Evolutionary conservation across 2,888 invertebrate genomes (phyloP).

Genomic region (Melipona bicolor): DNA sequence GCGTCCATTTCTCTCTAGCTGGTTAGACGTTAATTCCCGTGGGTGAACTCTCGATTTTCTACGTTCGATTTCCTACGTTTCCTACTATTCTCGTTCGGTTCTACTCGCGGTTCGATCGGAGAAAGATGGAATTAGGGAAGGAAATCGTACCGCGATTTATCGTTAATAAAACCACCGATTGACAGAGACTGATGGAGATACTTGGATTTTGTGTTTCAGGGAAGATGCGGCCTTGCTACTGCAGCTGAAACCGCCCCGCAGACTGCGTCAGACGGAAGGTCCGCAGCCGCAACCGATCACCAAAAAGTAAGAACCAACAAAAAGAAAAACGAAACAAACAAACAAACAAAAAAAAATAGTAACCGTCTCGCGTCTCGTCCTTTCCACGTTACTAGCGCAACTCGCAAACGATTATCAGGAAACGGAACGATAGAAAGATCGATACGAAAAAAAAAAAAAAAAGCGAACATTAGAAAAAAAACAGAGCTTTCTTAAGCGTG

Average conservation of each 20-base stretch:
- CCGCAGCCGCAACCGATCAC: slow-evolving; percentile 74
- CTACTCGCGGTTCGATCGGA: neutral
- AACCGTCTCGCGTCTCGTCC: slow-evolving; percentile 66
- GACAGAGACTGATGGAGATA: neutral
- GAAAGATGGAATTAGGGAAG: neutral
- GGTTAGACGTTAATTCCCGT: neutral
- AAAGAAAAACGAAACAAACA: too few species aligned
- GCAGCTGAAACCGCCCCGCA: slow-evolving; percentile 81
- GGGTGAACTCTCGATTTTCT: neutral
- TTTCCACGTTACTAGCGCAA: slow-evolving; percentile 49
- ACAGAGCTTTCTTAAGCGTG: neutral
- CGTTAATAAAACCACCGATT: too few species aligned
- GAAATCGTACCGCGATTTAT: neutral
- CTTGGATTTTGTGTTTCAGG: slow-evolving; percentile 69
- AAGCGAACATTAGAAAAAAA: neutral
- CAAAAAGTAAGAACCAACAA: slow-evolving; percentile 79
- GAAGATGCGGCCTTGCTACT: slow-evolving; percentile 78
- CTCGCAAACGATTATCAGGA: slow-evolving; percentile 20
- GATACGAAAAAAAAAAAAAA: neutral
- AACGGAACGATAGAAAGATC: slow-evolving; percentile 17
- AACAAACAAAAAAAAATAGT: too few species aligned
- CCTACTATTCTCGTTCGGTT: neutral
- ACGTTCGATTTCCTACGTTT: too few species aligned
- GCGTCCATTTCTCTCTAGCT: too few species aligned
- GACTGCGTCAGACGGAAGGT: slow-evolving; percentile 76